A percentile compares a stretch with the other conserved stretches of the same genome.
Evolutionary conservation across 2,113 vertebrate species (phyloP).

Genomic region (Phocoena sinus): DNA sequence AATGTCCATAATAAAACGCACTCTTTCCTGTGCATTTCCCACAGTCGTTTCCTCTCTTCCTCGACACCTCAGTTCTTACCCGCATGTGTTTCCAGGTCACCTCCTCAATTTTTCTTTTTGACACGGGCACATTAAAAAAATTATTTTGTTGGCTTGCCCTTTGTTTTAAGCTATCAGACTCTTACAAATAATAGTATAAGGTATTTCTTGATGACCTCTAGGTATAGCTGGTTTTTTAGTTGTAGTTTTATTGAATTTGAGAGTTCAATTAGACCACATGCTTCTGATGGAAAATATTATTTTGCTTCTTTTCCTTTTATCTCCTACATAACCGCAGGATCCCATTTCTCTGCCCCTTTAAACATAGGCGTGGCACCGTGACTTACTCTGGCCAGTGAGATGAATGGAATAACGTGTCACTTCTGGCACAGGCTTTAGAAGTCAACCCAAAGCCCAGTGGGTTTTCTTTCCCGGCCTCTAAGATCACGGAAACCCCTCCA

Average conservation of each 20-base stretch:
- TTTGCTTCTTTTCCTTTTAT: not conserved
- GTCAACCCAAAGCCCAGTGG: not conserved
- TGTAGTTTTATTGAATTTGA: not conserved
- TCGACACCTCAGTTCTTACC: fast-evolving
- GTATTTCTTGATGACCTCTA: not conserved
- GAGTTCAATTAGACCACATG: not conserved
- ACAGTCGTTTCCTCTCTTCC: fast-evolving
- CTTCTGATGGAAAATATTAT: not conserved
- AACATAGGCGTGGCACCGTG: not conserved
- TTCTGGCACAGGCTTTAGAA: not conserved
- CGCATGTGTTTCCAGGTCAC: not conserved
- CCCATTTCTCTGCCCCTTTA: not conserved
- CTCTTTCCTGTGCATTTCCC: not conserved
- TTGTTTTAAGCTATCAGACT: not conserved
- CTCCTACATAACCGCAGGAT: fast-evolving
- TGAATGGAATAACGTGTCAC: fast-evolving
- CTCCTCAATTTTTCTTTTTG: not conserved
- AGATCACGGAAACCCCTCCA: not conserved
- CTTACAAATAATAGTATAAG: not conserved
- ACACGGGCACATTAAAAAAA: not conserved
- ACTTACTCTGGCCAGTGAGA: not conserved
- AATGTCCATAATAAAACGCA: fast-evolving
- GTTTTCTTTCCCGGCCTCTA: not conserved
- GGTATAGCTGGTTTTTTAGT: not conserved
- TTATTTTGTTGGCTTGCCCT: not conserved